phyloP scores from a whole-genome alignment of 1,140 invertebrate genomes.

The Heliconius hermathena region DNA sequence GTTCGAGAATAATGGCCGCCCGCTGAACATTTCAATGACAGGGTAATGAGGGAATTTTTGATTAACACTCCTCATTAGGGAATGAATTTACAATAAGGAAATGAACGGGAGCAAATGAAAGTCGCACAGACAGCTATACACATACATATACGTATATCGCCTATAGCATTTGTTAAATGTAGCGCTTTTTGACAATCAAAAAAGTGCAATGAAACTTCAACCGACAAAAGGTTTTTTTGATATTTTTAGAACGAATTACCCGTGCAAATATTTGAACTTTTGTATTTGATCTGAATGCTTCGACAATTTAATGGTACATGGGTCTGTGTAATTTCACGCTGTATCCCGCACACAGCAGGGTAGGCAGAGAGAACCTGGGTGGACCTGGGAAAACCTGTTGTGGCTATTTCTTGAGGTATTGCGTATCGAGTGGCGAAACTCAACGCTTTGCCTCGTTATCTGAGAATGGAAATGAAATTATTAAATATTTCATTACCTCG shows the following conservation, averaged over 20 bases:
- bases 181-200: not conserved
- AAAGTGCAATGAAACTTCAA: not conserved
- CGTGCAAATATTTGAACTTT: not conserved
- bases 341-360: too few species aligned
- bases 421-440: too few species aligned
- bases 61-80: constrained; percentile 34
- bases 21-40: constrained; percentile 32
- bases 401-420: too few species aligned
- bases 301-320: not conserved
- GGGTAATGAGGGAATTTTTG: constrained; percentile 31
- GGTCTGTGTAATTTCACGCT: not conserved
- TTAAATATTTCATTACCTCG: too few species aligned
- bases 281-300: not conserved
- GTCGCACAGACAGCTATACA: not conserved
- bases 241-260: not conserved
- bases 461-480: too few species aligned
- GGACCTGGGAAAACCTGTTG: too few species aligned
- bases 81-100: constrained; percentile 17
- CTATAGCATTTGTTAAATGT: not conserved
- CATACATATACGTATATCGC: not conserved
- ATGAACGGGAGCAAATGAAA: not conserved
- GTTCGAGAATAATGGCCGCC: constrained; percentile 33
- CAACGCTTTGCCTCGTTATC: too few species aligned
- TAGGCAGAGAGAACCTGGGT: too few species aligned
- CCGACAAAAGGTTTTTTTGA: constrained; percentile 2